A percentile compares a stretch with the other conserved stretches of the same genome.
Conservation (phyloP, 2,797 vertebrate genomes). For the Sphaeramia orbicularis region DNA sequence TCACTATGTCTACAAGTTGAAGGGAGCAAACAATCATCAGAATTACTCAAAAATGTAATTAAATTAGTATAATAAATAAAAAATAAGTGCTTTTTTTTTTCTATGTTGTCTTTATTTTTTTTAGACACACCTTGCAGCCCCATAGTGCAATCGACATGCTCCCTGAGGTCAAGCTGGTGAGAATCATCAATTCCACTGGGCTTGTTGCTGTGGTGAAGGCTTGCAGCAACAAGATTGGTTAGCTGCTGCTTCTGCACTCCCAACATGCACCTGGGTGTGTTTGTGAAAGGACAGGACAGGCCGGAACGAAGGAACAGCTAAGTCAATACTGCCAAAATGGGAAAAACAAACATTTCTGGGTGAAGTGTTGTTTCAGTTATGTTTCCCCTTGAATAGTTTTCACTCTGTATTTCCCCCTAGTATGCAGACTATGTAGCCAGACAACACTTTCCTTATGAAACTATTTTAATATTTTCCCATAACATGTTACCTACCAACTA, state of each 20-base stretch:
- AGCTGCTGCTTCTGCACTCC: conserved; percentile 64
- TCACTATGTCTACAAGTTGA: conserved; percentile 65
- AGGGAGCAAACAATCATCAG: conserved; percentile 57
- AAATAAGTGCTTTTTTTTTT: not conserved
- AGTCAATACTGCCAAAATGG: conserved; percentile 82
- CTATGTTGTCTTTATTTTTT: conserved; percentile 16
- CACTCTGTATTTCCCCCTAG: conserved; percentile 31
- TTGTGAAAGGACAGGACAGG: conserved; percentile 82
- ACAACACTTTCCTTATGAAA: conserved; percentile 34
- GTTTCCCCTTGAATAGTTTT: conserved; percentile 64
- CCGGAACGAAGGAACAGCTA: conserved; percentile 83
- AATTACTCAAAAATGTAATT: conserved; percentile 23
- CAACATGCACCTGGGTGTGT: conserved; percentile 80
- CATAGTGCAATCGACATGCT: conserved; percentile 38
- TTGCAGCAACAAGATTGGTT: conserved; percentile 76
- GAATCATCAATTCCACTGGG: conserved; percentile 77
- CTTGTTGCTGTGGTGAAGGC: conserved; percentile 73
- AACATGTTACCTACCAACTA: conserved; percentile 2
- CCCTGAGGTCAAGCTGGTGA: conserved; percentile 63
- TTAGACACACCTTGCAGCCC: conserved; percentile 52
- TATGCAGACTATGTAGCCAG: conserved; percentile 22
- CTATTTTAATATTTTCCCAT: conserved; percentile 26
- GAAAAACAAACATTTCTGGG: conserved; percentile 82
- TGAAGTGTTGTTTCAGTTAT: conserved; percentile 75
- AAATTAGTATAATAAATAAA: not conserved